A percentile compares a stretch with the other conserved stretches of the same genome.
These are phyloP conservation scores for Abrostola triplasia DNA, from an alignment of 2,888 invertebrate species.

Conservation along the genomic window DNA sequence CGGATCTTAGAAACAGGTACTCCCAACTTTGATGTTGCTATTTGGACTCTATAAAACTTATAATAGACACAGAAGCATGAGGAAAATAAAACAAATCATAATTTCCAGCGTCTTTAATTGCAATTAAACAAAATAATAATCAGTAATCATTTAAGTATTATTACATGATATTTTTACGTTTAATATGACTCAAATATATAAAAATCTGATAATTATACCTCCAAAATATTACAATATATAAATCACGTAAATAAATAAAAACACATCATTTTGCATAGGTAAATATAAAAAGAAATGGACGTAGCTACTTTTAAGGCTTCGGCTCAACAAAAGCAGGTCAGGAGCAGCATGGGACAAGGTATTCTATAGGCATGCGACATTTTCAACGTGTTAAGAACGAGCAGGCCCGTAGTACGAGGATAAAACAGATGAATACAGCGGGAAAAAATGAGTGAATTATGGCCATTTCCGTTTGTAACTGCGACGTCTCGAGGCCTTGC, in stretches of 20 bases:
- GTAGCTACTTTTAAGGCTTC: not conserved
- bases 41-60: no score
- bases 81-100: slow-evolving; percentile 20
- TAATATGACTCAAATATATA: slow-evolving; percentile 57
- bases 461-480: no score
- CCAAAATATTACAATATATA: slow-evolving; percentile 36
- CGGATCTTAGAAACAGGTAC: no score
- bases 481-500: no score
- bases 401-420: no score
- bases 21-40: no score
- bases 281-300: not conserved
- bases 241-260: slow-evolving; percentile 11
- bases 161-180: slow-evolving; percentile 57
- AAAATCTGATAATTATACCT: slow-evolving; percentile 40
- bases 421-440: no score
- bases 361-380: no score
- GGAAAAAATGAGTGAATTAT: no score
- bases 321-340: no score
- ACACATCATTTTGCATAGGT: slow-evolving; percentile 7
- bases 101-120: slow-evolving; percentile 55
- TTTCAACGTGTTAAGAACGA: no score
- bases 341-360: no score
- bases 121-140: slow-evolving; percentile 54
- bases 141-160: slow-evolving; percentile 48
- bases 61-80: not conserved